These are phyloP conservation scores for Hyposmocoma kahamanoa DNA, from an alignment of 1,140 invertebrate species.

Conservation along the genomic window DNA sequence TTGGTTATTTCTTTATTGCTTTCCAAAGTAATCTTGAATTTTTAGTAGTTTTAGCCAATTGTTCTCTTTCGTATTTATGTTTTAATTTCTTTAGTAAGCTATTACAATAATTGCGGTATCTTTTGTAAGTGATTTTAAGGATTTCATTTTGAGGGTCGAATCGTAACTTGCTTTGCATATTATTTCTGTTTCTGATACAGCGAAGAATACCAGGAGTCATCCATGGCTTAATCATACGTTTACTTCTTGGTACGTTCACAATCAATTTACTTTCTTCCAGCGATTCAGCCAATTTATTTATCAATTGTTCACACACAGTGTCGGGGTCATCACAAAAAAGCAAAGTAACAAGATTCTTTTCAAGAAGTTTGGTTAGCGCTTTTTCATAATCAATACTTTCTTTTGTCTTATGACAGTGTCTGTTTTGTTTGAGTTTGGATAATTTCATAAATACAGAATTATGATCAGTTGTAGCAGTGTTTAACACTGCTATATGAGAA, in stretches of 20 bases:
- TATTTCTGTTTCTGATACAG: conserved; percentile 1
- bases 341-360: background rate
- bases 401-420: background rate
- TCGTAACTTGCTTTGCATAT: background rate
- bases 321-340: background rate
- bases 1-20: conserved; percentile 5
- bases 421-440: background rate
- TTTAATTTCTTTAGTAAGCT: background rate
- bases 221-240: conserved; percentile 4
- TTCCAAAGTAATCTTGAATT: conserved; percentile 1
- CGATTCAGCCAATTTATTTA: background rate
- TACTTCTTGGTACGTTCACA: background rate
- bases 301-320: background rate
- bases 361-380: background rate
- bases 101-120: conserved; percentile 1
- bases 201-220: conserved; percentile 4
- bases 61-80: background rate
- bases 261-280: background rate
- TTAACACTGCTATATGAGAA: background rate
- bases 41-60: background rate
- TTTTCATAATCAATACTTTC: background rate
- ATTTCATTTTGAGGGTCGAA: conserved; percentile 1
- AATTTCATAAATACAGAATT: background rate
- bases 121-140: conserved; percentile 3
- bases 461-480: background rate